These are phyloP conservation scores for Melolontha melolontha DNA, from an alignment of 2,888 invertebrate species.

Conservation along the genomic window DNA sequence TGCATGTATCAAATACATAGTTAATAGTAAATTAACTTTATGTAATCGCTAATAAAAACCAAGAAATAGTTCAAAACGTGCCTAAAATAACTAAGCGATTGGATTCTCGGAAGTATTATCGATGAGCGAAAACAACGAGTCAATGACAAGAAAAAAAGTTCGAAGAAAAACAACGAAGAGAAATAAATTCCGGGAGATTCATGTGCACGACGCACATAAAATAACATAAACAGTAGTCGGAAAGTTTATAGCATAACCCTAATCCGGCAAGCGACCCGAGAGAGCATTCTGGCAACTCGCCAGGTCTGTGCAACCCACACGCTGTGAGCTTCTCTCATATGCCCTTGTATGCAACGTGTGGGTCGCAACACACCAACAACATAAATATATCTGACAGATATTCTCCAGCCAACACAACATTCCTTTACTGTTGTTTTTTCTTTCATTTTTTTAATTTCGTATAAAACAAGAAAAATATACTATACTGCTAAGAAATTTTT, in stretches of 20 bases:
- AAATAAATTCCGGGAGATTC: slow-evolving; percentile 41
- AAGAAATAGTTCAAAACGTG: slow-evolving; percentile 6
- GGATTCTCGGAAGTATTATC: slow-evolving; percentile 32
- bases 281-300: slow-evolving; percentile 45
- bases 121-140: slow-evolving; percentile 27
- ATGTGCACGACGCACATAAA: slow-evolving; percentile 39
- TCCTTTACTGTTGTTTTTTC: slow-evolving; percentile 42
- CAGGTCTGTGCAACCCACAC: slow-evolving; percentile 51
- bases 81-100: slow-evolving; percentile 19
- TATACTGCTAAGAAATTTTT: slow-evolving; percentile 6
- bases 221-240: slow-evolving; percentile 44
- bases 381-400: slow-evolving; percentile 55
- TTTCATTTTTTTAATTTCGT: slow-evolving; percentile 9
- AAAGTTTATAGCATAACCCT: slow-evolving; percentile 44
- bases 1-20: too few species aligned
- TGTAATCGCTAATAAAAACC: too few species aligned
- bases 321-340: slow-evolving; percentile 50
- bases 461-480: slow-evolving; percentile 4
- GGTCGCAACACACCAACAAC: slow-evolving; percentile 55
- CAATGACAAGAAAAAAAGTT: slow-evolving; percentile 30
- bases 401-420: slow-evolving; percentile 53
- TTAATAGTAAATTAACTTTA: too few species aligned
- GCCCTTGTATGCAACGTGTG: slow-evolving; percentile 56
- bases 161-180: slow-evolving; percentile 37
- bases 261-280: slow-evolving; percentile 43